phyloP scores from a whole-genome alignment of 2,113 vertebrate species.

The Thunnus maccoyii region DNA sequence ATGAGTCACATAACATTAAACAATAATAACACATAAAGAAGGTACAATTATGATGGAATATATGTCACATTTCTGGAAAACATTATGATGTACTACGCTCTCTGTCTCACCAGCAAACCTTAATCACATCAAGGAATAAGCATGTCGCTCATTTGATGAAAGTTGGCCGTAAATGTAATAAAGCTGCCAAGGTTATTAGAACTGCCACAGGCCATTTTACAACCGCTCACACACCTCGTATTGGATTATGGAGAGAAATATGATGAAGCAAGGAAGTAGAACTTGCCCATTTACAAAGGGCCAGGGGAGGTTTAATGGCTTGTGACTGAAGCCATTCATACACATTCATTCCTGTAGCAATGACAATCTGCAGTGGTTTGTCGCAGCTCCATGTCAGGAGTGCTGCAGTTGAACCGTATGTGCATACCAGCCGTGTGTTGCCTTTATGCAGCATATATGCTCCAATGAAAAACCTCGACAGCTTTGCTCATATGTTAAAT shows the following conservation, averaged over 20 bases:
- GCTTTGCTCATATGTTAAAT: neutral
- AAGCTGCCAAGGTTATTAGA: slow-evolving; percentile 79
- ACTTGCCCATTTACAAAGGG: slow-evolving; percentile 64
- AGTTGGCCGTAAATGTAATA: slow-evolving; percentile 78
- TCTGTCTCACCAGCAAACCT: slow-evolving; percentile 40
- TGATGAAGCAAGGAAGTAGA: slow-evolving; percentile 69
- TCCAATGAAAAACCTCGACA: neutral
- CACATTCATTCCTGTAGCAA: slow-evolving; percentile 58
- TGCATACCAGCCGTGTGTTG: slow-evolving; percentile 5
- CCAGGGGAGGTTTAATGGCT: slow-evolving; percentile 66
- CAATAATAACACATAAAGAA: slow-evolving; percentile 6
- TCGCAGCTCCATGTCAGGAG: slow-evolving; percentile 1
- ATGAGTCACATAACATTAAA: slow-evolving; percentile 12
- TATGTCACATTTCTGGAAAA: slow-evolving; percentile 37
- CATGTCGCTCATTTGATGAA: slow-evolving; percentile 73
- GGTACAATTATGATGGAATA: slow-evolving; percentile 24
- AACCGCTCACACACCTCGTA: slow-evolving; percentile 68
- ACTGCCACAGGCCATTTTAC: slow-evolving; percentile 79
- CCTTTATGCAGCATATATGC: neutral
- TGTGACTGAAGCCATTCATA: slow-evolving; percentile 71
- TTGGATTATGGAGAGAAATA: slow-evolving; percentile 76
- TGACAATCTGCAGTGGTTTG: slow-evolving; percentile 35
- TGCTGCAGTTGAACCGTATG: neutral
- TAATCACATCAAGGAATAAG: slow-evolving; percentile 77
- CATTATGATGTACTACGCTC: slow-evolving; percentile 37